Conservation (phyloP, 2,888 invertebrate species). For the Dolichomitus sp. region DNA sequence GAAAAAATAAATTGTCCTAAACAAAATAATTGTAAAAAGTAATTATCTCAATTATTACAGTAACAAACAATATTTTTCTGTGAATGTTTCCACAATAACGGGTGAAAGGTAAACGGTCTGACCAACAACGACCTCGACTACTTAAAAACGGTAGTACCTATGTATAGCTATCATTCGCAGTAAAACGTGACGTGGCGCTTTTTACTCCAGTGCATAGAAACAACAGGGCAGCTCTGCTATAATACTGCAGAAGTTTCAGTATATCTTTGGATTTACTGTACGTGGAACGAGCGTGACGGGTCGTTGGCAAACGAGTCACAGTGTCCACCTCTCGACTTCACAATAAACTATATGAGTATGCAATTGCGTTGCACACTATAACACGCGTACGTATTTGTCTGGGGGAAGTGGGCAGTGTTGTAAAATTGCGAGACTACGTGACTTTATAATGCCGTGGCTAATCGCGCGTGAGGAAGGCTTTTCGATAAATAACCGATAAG, state of each 20-base stretch:
- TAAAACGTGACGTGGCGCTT: slow-evolving; percentile 47
- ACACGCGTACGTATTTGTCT: background rate
- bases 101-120: background rate
- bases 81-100: background rate
- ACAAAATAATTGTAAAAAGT: background rate
- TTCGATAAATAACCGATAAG: slow-evolving; percentile 63
- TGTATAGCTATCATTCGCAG: background rate
- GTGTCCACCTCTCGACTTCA: slow-evolving; percentile 28
- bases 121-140: slow-evolving; percentile 18
- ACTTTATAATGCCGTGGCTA: slow-evolving; percentile 49
- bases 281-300: slow-evolving; percentile 52
- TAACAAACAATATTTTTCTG: background rate
- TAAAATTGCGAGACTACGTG: slow-evolving; percentile 45
- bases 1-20: background rate
- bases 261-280: slow-evolving; percentile 8
- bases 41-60: background rate
- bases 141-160: background rate
- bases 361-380: slow-evolving; percentile 27
- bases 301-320: slow-evolving; percentile 54
- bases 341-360: slow-evolving; percentile 55
- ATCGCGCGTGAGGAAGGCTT: slow-evolving; percentile 59
- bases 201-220: slow-evolving; percentile 23
- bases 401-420: background rate
- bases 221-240: slow-evolving; percentile 1
- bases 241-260: background rate